Base-by-base conservation (phyloP, 2,888 invertebrate species). In the Epirrhoe tristata region DNA sequence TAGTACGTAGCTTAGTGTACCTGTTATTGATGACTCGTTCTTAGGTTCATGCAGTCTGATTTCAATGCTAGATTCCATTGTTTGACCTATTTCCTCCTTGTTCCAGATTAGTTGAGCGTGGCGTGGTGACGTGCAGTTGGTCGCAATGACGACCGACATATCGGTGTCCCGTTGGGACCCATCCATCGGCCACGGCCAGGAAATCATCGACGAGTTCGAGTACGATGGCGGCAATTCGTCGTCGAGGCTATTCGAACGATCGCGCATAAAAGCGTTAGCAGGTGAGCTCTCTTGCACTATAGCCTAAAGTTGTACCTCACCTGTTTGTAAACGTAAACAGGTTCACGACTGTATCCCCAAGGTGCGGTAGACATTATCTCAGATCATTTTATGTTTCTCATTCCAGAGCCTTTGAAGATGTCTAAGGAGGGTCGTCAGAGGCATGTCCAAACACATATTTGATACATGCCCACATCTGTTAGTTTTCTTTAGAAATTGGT, bases 161-260 rank as follows among this genome's bases (percentile, higher is more conserved):
- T 98, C 98, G 94, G 97, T 98, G 95, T 97, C 97, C 94, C 97
- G 98, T 89, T 99, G 98, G 98, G 98, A 98, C 94, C 97, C 98
- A 83, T 96, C 97, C 93, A 96, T 96, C 88, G 95, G 95, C 88
- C 95, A 96, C 86, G 98, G 98, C 85, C 97, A 98, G 93, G 97
- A 98, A 94, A 97, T 97, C 90, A 97, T 97, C 91, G 98, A 98
- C 90, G 99, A 99, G 91, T 99, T 99, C 95, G 99, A 99, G 95
- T 99, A 99, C 95, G 99, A 99, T 94, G 99, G 99, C 86, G 99
- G 99, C 84, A 99, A 99, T 93, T 99, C 98, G 81, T 99, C 99
- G 81, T 99, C 99, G 82, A 96, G 99, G 87, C 96, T 99, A 76
- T 99, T 99, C 95, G 99, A 99, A 95, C 96, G 99, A 93, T 99